Conservation (phyloP, 2,113 vertebrate species). For the Promerops cafer region DNA sequence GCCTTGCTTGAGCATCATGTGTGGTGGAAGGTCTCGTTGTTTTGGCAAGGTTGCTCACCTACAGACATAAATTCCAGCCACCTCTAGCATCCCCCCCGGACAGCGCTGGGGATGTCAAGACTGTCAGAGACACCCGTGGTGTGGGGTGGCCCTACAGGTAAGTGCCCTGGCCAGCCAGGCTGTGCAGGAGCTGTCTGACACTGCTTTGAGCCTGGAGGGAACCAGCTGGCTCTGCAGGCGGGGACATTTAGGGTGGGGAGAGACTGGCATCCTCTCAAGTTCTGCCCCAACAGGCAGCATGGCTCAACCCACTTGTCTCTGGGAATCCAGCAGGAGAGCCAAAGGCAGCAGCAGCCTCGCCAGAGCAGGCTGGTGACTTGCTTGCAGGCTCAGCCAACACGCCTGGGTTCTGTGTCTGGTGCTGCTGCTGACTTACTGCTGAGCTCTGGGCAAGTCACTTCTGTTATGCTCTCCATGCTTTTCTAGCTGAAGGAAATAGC, state of each 20-base stretch:
- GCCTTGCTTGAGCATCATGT: not conserved
- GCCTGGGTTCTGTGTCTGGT: not conserved
- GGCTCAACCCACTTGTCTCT: not conserved
- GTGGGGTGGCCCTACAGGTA: not conserved
- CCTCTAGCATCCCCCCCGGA: not conserved
- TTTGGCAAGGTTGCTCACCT: not conserved
- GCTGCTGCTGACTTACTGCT: not conserved
- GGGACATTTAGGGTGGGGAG: not conserved
- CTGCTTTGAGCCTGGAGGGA: not conserved
- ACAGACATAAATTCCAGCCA: not conserved
- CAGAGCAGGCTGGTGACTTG: not conserved
- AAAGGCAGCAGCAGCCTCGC: constrained; percentile 22
- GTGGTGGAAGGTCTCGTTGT: not conserved
- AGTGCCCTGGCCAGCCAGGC: not conserved
- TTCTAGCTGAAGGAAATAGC: not conserved
- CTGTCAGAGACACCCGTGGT: not conserved
- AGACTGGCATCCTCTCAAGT: not conserved
- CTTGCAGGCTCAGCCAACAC: not conserved
- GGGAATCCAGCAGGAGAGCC: constrained; percentile 4
- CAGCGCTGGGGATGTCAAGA: not conserved
- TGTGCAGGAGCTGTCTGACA: not conserved
- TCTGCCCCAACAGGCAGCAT: not conserved
- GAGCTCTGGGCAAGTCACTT: not conserved
- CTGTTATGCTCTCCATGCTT: not conserved
- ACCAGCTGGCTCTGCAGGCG: constrained; percentile 18